These are phyloP conservation scores for Andrena marginata DNA, from an alignment of 2,888 invertebrate species.

Conservation along the genomic window DNA sequence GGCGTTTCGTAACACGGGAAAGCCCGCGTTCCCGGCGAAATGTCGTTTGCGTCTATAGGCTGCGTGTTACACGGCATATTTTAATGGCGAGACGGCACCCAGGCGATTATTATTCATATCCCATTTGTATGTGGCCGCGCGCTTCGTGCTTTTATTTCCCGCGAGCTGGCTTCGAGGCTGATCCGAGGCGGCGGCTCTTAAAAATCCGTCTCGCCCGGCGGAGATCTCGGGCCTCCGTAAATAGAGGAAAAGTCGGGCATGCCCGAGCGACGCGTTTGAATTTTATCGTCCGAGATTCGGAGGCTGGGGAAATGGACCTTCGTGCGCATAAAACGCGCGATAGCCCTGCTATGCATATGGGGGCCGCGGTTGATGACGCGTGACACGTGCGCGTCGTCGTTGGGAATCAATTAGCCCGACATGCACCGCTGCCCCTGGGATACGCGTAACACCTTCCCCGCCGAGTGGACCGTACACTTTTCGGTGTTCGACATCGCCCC, in stretches of 20 bases:
- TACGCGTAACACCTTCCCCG: slow-evolving; percentile 72
- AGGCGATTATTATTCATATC: slow-evolving; percentile 34
- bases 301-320: slow-evolving; percentile 37
- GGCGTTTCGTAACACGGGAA: slow-evolving; percentile 19
- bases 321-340: slow-evolving; percentile 54
- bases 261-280: slow-evolving; percentile 32
- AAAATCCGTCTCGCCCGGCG: slow-evolving; percentile 15
- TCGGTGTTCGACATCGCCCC: slow-evolving; percentile 60
- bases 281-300: slow-evolving; percentile 13
- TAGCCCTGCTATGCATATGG: slow-evolving; percentile 52
- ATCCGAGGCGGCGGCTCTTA: slow-evolving; percentile 4
- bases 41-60: slow-evolving; percentile 15
- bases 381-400: slow-evolving; percentile 70
- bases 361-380: slow-evolving; percentile 58
- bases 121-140: slow-evolving; percentile 3
- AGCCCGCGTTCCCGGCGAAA: slow-evolving; percentile 36
- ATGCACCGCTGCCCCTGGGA: slow-evolving; percentile 76
- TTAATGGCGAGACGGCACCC: slow-evolving; percentile 20
- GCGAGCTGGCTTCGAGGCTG: no score
- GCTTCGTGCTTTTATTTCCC: slow-evolving; percentile 18
- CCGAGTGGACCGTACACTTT: slow-evolving; percentile 59
- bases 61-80: slow-evolving; percentile 1
- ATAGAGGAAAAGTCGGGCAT: slow-evolving; percentile 43
- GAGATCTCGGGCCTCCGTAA: slow-evolving; percentile 13
- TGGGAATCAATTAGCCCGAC: slow-evolving; percentile 79